Conservation (phyloP, 92 coral and sea anemone species). For the Heliopora coerulea region DNA sequence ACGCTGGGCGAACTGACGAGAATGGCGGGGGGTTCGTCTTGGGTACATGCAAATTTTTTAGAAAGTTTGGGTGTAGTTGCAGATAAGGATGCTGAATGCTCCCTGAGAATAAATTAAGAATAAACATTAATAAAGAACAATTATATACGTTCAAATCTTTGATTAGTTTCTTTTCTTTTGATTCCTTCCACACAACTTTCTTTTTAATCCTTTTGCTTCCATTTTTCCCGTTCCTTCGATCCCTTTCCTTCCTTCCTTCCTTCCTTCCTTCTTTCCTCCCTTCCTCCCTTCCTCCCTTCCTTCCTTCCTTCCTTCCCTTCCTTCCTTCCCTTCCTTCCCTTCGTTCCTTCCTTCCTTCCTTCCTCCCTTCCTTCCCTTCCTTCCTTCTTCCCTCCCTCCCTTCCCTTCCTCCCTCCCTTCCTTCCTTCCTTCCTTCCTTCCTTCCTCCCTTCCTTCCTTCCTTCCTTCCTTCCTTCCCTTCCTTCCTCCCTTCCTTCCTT, state of each 20-base stretch:
- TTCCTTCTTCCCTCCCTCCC: neutral
- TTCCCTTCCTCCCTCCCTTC: neutral
- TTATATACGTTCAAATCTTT: too few species aligned
- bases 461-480: neutral
- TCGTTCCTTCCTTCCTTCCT: neutral
- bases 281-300: constrained; percentile 3
- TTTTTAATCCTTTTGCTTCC: neutral
- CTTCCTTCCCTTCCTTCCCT: constrained; percentile 6
- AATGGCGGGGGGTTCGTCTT: constrained; percentile 21
- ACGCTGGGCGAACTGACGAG: constrained; percentile 38
- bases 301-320: constrained; percentile 27
- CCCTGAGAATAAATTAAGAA: constrained; percentile 5
- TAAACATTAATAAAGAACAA: neutral
- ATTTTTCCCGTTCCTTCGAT: neutral
- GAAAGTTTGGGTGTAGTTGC: neutral
- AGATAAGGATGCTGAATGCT: neutral
- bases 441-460: neutral
- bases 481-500: neutral
- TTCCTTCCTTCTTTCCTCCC: constrained; percentile 16
- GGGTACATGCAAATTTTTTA: neutral
- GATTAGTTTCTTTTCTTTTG: too few species aligned
- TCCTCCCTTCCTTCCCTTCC: neutral
- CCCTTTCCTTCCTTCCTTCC: neutral
- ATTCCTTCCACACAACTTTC: too few species aligned
- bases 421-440: neutral